Conservation (phyloP, 2,797 vertebrate genomes). For the Cryptoblepharus egeriae region DNA sequence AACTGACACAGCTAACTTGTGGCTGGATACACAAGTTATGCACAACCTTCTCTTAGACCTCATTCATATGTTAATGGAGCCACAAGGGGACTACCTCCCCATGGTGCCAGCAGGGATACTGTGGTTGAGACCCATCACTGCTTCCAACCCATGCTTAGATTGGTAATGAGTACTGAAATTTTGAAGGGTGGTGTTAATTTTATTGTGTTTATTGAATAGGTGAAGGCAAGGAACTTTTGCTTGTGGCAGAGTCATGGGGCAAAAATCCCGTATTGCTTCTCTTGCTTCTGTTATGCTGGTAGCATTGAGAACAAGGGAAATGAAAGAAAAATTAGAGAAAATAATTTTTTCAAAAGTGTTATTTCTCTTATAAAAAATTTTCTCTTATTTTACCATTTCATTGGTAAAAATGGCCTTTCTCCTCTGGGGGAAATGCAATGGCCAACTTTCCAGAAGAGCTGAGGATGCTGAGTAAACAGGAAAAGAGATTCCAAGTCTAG, state of each 20-base stretch:
- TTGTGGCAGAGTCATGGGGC: not conserved
- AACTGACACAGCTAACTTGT: no score
- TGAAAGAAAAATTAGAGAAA: not conserved
- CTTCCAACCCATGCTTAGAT: not conserved
- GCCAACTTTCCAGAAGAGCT: not conserved
- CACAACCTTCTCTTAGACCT: not conserved
- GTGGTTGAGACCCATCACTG: not conserved
- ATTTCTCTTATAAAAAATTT: not conserved
- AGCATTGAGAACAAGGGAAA: not conserved
- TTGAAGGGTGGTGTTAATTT: not conserved
- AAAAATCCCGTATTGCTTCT: not conserved
- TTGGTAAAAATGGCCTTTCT: not conserved
- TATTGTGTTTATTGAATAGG: not conserved
- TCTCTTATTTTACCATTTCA: no score
- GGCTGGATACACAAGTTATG: no score
- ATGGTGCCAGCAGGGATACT: not conserved
- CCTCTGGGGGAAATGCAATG: not conserved
- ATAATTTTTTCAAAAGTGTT: not conserved
- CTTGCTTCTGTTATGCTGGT: no score
- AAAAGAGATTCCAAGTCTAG: not conserved
- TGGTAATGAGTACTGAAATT: not conserved
- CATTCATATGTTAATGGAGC: not conserved
- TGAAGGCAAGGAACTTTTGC: no score
- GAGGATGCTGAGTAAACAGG: constrained; percentile 24
- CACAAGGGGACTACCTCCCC: not conserved